phyloP scores from a whole-genome alignment of 2,113 vertebrate genomes.

The Blennius ocellaris region DNA sequence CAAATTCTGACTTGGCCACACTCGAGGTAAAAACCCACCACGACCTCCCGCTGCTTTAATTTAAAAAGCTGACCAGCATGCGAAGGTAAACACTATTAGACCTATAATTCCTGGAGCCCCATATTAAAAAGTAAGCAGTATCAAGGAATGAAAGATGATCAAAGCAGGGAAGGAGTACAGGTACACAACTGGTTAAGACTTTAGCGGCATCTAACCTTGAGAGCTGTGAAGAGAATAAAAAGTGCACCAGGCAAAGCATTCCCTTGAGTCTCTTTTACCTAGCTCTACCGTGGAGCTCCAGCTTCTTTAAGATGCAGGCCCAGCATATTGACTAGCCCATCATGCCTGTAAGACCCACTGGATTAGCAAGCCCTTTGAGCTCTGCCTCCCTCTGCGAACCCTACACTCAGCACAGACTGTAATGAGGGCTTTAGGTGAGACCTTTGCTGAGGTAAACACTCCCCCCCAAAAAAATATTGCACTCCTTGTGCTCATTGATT shows the following conservation, averaged over 20 bases:
- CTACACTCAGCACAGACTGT: constrained; percentile 67
- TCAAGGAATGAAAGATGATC: neutral
- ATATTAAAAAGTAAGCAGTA: constrained; percentile 7
- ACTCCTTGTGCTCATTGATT: constrained; percentile 67
- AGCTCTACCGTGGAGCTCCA: constrained; percentile 55
- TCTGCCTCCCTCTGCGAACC: constrained; percentile 62
- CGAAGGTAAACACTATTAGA: neutral
- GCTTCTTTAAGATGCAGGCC: constrained; percentile 73
- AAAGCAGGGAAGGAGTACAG: neutral
- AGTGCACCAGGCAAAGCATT: constrained; percentile 62
- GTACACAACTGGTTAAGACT: constrained; percentile 59
- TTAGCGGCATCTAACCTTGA: constrained; percentile 71
- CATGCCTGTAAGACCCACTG: constrained; percentile 78
- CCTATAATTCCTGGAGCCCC: neutral
- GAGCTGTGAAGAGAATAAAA: constrained; percentile 66
- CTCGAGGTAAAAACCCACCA: constrained; percentile 4
- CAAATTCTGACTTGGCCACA: constrained; percentile 23
- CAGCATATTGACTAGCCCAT: constrained; percentile 77
- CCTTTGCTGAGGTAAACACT: constrained; percentile 73
- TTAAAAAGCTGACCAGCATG: neutral
- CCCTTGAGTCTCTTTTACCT: constrained; percentile 72
- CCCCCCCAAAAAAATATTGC: constrained; percentile 9
- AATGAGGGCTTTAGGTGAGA: constrained; percentile 74
- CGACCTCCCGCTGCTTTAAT: neutral
- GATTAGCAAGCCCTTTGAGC: constrained; percentile 76